Percentiles rank a stretch among this genome's conserved stretches.
These are phyloP conservation scores for Phalloptychus januarius DNA, from an alignment of 2,797 vertebrate species.

Conservation along the genomic window DNA sequence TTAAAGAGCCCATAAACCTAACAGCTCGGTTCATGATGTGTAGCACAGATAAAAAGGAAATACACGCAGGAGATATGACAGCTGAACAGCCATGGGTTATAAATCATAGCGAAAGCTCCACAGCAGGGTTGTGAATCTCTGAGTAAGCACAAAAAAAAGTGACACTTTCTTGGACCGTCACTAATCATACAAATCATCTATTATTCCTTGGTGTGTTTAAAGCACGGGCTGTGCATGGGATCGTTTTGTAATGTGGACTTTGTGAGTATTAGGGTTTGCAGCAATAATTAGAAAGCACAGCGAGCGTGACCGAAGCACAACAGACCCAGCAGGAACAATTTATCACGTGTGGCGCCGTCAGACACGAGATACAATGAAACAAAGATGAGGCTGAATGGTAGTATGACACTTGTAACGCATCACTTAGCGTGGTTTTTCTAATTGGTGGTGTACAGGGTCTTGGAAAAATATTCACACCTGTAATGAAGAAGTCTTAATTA, in stretches of 20 bases:
- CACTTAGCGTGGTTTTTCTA: not conserved
- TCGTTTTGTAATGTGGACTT: constrained; percentile 21
- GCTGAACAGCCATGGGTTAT: constrained; percentile 54
- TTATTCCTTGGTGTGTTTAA: constrained; percentile 26
- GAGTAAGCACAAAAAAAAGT: constrained; percentile 28
- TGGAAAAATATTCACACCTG: not conserved
- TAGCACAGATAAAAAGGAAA: constrained; percentile 71
- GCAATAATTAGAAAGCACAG: constrained; percentile 44
- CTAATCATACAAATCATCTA: constrained; percentile 26
- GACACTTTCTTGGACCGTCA: constrained; percentile 27
- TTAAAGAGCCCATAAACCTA: constrained; percentile 73
- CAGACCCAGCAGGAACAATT: constrained; percentile 24
- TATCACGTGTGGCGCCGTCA: constrained; percentile 28
- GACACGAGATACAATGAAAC: constrained; percentile 22
- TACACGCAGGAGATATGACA: constrained; percentile 67
- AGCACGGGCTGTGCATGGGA: constrained; percentile 16
- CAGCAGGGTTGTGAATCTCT: constrained; percentile 47
- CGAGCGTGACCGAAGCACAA: constrained; percentile 22
- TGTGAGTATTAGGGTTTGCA: constrained; percentile 23
- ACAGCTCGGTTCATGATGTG: constrained; percentile 69
- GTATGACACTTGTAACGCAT: constrained; percentile 11
- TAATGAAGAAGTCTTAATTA: not conserved
- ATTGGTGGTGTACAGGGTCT: not conserved
- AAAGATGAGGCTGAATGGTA: constrained; percentile 8
- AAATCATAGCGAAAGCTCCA: constrained; percentile 53